These are phyloP conservation scores for Colinus virginianus DNA, from an alignment of 2,113 vertebrate genomes.

Conservation along the genomic window DNA sequence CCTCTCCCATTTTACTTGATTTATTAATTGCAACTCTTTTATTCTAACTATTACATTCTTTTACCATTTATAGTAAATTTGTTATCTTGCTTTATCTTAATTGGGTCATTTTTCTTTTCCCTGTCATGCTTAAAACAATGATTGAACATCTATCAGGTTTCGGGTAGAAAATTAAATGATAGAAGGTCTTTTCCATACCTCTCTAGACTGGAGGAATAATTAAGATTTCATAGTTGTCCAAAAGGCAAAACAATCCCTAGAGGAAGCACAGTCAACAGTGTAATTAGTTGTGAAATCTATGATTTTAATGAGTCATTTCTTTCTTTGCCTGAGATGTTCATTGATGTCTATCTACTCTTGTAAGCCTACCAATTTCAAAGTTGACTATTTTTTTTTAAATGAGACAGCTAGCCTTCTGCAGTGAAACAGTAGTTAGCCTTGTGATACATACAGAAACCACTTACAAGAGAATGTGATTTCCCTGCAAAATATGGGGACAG, in stretches of 20 bases:
- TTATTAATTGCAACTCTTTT: too few relatives aligned
- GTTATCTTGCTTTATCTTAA: too few relatives aligned
- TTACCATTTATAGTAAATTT: too few relatives aligned
- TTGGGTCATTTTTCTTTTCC: too few relatives aligned
- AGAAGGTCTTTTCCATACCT: background rate
- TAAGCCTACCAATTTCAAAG: slow-evolving; percentile 34
- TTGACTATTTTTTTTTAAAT: background rate
- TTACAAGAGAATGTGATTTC: background rate
- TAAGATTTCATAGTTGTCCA: background rate
- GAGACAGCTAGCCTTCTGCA: background rate
- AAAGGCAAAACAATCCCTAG: slow-evolving; percentile 8
- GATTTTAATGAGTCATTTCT: background rate
- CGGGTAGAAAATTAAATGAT: background rate
- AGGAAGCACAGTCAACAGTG: slow-evolving; percentile 28
- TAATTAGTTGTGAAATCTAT: slow-evolving; percentile 35
- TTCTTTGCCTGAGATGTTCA: slow-evolving; percentile 20
- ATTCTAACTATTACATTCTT: too few relatives aligned
- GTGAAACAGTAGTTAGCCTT: background rate
- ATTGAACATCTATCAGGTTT: background rate
- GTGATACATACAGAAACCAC: background rate
- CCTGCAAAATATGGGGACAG: background rate
- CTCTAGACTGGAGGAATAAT: slow-evolving; percentile 4
- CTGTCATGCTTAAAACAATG: too few relatives aligned
- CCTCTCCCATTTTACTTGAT: too few relatives aligned
- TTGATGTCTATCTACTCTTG: background rate